phyloP scores from a whole-genome alignment of 2,113 vertebrate genomes.

The Microcebus murinus region DNA sequence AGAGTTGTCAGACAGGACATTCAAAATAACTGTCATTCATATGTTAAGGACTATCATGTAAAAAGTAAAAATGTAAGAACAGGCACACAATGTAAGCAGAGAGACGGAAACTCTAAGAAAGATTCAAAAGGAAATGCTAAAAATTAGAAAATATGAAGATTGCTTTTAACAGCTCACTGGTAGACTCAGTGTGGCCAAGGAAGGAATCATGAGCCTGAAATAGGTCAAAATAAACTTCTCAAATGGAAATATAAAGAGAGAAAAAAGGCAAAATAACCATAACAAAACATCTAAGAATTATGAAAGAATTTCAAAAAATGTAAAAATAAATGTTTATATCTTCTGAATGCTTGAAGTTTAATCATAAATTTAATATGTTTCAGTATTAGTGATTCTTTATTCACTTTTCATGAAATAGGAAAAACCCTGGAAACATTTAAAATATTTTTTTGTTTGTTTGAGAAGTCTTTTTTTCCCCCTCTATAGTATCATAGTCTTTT shows the following conservation, averaged over 20 bases:
- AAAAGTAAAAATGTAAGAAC: neutral
- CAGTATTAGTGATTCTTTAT: neutral
- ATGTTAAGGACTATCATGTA: neutral
- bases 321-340: neutral
- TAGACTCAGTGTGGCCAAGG: neutral
- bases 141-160: neutral
- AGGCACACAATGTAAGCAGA: neutral
- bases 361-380: neutral
- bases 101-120: neutral
- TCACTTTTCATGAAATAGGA: neutral
- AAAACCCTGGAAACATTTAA: neutral
- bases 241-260: neutral
- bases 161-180: neutral
- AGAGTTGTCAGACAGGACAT: neutral
- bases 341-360: neutral
- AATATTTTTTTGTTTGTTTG: neutral
- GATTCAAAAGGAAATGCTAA: neutral
- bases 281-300: neutral
- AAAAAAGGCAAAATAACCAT: neutral
- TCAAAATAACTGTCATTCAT: neutral
- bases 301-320: neutral
- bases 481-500: neutral
- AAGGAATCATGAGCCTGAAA: neutral
- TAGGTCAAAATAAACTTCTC: neutral
- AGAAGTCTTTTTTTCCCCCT: neutral